Conservation (phyloP, 1,140 invertebrate genomes). For the Formica exsecta region DNA sequence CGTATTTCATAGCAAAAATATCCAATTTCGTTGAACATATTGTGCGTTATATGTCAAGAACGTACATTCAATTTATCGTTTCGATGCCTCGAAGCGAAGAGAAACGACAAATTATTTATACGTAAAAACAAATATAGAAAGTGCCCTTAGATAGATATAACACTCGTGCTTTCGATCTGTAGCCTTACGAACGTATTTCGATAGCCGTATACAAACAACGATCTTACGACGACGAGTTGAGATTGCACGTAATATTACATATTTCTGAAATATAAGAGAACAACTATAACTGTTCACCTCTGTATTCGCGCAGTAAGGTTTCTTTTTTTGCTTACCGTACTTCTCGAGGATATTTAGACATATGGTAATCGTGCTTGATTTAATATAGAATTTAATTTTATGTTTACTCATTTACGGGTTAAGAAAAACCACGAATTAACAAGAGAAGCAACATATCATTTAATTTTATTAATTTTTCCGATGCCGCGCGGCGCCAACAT, state of each 20-base stretch:
- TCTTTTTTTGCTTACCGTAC: not conserved
- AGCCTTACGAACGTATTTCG: constrained; percentile 68
- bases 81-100: not conserved
- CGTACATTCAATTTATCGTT: not conserved
- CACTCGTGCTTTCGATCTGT: constrained; percentile 79
- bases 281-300: not conserved
- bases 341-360: not conserved
- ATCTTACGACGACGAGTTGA: constrained; percentile 21
- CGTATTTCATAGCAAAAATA: not conserved
- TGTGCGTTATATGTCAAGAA: not conserved
- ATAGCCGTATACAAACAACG: constrained; percentile 24
- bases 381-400: constrained; percentile 80
- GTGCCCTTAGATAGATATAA: constrained; percentile 83
- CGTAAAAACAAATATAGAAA: constrained; percentile 75
- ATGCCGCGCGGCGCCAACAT: constrained; percentile 57
- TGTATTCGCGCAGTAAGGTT: constrained; percentile 5
- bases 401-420: constrained; percentile 70
- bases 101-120: constrained; percentile 10
- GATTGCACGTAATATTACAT: constrained; percentile 29
- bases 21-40: not conserved
- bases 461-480: constrained; percentile 84
- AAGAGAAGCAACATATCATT: constrained; percentile 86
- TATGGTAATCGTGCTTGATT: constrained; percentile 65
- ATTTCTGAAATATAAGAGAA: not conserved
- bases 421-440: constrained; percentile 81